Conservation (phyloP, 1,140 invertebrate genomes). For the Drosophila kepulauana region DNA sequence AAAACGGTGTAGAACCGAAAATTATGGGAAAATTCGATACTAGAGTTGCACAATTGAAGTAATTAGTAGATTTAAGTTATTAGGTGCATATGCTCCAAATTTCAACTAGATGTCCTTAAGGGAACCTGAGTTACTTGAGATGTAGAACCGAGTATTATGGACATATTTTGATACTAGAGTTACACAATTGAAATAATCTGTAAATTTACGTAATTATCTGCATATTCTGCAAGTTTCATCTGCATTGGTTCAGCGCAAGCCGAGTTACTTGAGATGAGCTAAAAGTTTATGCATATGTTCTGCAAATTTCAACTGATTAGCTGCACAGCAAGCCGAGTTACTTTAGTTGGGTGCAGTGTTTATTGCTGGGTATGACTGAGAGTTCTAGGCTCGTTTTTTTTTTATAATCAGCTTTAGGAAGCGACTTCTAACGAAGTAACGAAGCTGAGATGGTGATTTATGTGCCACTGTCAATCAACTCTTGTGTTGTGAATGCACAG, state of each 20-base stretch:
- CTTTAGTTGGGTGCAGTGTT: background rate
- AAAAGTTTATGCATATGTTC: background rate
- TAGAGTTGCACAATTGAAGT: too few species aligned
- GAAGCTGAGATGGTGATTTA: constrained; percentile 40
- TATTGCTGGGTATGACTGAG: background rate
- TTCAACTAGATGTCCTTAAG: background rate
- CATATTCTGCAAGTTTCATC: background rate
- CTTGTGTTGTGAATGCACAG: background rate
- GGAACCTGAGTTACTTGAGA: background rate
- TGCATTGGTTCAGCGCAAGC: background rate
- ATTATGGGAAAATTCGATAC: too few species aligned
- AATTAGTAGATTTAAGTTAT: too few species aligned
- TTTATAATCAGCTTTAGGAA: constrained; percentile 43
- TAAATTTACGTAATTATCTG: background rate
- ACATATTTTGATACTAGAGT: too few species aligned
- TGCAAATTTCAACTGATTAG: background rate
- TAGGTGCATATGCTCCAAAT: background rate
- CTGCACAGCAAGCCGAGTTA: background rate
- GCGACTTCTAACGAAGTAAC: constrained; percentile 52
- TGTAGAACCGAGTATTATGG: background rate
- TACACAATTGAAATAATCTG: too few species aligned
- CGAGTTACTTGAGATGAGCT: background rate
- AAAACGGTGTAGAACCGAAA: background rate
- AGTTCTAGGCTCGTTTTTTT: background rate
- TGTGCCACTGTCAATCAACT: constrained; percentile 50